Evolutionary conservation across 2,888 invertebrate species (phyloP).

Genomic region (Drosophila emarginata): DNA sequence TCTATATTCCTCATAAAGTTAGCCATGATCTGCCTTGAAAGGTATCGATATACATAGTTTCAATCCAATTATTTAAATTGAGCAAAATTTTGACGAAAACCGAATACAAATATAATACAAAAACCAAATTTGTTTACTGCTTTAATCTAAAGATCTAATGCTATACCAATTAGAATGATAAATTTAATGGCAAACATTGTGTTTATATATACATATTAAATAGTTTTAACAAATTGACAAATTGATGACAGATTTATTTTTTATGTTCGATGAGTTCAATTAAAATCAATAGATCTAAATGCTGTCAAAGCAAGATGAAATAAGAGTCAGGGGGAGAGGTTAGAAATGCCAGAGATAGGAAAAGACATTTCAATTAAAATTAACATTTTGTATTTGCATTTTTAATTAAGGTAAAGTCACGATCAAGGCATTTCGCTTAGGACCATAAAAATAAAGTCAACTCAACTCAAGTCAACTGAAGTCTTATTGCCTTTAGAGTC

Average conservation of each 20-base stretch:
- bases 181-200: constrained; percentile 54
- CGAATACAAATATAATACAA: no score
- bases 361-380: constrained; percentile 37
- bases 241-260: constrained; percentile 41
- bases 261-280: constrained; percentile 55
- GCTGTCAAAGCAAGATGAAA: neutral
- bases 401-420: constrained; percentile 60
- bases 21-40: no score
- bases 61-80: no score
- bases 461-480: constrained; percentile 1
- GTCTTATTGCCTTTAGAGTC: neutral
- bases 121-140: neutral
- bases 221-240: constrained; percentile 35
- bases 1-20: no score
- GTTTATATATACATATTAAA: constrained; percentile 14
- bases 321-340: no score
- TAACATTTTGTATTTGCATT: constrained; percentile 59
- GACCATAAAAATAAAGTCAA: constrained; percentile 23
- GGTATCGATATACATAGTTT: no score
- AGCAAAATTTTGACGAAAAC: no score
- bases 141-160: neutral
- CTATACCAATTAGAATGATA: neutral
- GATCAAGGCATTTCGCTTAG: constrained; percentile 25
- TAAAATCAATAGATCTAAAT: constrained; percentile 52
- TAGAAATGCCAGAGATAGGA: neutral